These are phyloP conservation scores for Eurosta solidaginis DNA, from an alignment of 1,140 invertebrate species.

Conservation along the genomic window DNA sequence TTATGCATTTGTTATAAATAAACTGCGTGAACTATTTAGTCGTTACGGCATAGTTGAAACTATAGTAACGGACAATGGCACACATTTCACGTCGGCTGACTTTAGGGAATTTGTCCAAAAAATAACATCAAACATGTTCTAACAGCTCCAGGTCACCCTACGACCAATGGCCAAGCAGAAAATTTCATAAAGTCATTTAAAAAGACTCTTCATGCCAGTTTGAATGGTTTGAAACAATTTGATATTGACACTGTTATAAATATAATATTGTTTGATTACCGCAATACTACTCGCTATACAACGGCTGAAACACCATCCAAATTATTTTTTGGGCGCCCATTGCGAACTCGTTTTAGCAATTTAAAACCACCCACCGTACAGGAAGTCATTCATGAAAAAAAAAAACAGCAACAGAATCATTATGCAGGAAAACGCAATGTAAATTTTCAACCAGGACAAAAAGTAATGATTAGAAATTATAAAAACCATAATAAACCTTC, in stretches of 20 bases:
- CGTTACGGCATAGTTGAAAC: slow-evolving; percentile 9
- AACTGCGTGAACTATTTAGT: slow-evolving; percentile 25
- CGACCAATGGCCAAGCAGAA: slow-evolving; percentile 28
- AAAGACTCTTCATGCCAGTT: slow-evolving; percentile 27
- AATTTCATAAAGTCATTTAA: slow-evolving; percentile 29
- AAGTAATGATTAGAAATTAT: too few species aligned
- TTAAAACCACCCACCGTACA: slow-evolving; percentile 28
- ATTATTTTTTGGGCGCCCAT: slow-evolving; percentile 20
- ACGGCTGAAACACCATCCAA: too few species aligned
- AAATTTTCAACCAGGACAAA: slow-evolving; percentile 19
- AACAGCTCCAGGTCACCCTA: slow-evolving; percentile 12
- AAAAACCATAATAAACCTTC: slow-evolving; percentile 9
- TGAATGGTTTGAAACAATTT: neutral
- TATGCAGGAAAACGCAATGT: slow-evolving; percentile 10
- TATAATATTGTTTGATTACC: slow-evolving; percentile 31
- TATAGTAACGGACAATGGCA: slow-evolving; percentile 21
- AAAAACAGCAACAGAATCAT: slow-evolving; percentile 26
- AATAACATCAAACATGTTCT: slow-evolving; percentile 28
- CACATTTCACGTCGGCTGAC: slow-evolving; percentile 25
- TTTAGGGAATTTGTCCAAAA: slow-evolving; percentile 21
- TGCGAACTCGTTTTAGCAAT: slow-evolving; percentile 37
- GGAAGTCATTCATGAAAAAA: slow-evolving; percentile 5
- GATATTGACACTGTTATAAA: slow-evolving; percentile 17
- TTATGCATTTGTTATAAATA: slow-evolving; percentile 13
- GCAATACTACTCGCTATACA: slow-evolving; percentile 26